phyloP scores from a whole-genome alignment of 2,113 vertebrate species.

The Oenanthe oenanthe region DNA sequence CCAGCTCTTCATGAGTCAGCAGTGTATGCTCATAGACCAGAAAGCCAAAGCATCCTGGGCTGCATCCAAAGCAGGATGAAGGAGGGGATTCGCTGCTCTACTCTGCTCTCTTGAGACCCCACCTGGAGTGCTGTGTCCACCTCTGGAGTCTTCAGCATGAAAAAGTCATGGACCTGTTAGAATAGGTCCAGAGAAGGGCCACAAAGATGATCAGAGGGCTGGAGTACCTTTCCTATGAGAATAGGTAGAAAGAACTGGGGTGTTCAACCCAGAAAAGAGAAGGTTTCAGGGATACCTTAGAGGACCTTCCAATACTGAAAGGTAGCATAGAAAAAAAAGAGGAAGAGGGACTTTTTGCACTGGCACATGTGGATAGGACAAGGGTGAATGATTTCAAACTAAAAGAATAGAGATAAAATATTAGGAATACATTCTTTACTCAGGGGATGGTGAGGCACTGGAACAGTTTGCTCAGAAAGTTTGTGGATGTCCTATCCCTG shows the following conservation, averaged over 20 bases:
- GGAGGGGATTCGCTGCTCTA: not conserved
- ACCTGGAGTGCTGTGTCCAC: not conserved
- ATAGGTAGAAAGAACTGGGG: not conserved
- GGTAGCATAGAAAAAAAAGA: not conserved
- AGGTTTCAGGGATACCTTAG: not conserved
- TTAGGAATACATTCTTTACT: not conserved
- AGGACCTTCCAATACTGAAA: not conserved
- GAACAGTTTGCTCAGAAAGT: not conserved
- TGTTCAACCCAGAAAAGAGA: not conserved
- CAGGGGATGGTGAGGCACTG: not conserved
- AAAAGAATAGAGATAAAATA: not conserved
- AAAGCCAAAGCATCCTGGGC: not conserved
- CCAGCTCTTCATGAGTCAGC: not conserved
- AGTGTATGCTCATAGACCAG: not conserved
- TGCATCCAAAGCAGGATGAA: not conserved
- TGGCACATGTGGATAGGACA: not conserved
- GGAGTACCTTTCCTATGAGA: not conserved
- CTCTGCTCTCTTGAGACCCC: not conserved
- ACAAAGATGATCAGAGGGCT: not conserved
- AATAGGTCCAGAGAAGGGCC: not conserved
- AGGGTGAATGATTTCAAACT: not conserved
- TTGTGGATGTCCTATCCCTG: not conserved
- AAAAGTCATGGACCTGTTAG: not conserved
- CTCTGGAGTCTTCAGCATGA: not conserved
- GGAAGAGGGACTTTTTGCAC: not conserved